Percentiles rank a stretch among this genome's conserved stretches.
phyloP scores from a whole-genome alignment of 2,113 vertebrate genomes.

The Mohoua ochrocephala region DNA sequence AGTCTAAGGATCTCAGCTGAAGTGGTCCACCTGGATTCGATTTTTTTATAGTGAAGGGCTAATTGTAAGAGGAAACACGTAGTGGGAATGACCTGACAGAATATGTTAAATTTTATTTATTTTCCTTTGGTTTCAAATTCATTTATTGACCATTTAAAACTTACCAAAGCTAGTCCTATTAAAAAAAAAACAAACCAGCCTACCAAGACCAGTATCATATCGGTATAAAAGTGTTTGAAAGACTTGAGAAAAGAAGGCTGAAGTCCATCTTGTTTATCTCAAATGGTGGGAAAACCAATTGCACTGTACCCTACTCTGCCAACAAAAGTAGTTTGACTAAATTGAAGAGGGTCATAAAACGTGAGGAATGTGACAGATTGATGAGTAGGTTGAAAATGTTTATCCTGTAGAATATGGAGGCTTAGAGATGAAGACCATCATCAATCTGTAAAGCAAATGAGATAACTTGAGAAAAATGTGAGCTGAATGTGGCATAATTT shows the following conservation, averaged over 20 bases:
- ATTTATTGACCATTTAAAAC: not conserved
- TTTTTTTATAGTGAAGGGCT: not conserved
- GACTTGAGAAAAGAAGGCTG: not conserved
- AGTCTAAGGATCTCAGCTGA: not conserved
- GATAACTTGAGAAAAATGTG: conserved; percentile 59
- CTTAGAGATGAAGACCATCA: conserved; percentile 29
- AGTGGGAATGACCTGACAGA: not conserved
- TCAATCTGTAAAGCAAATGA: conserved; percentile 50
- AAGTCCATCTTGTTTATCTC: conserved; percentile 29
- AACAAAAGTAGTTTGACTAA: conserved; percentile 22
- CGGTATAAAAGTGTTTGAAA: not conserved
- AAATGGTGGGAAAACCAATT: not conserved
- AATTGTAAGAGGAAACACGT: not conserved
- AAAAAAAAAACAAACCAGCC: not conserved
- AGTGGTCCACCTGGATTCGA: not conserved
- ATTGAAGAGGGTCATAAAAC: conserved; percentile 27
- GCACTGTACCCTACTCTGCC: not conserved
- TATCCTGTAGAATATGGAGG: conserved; percentile 32
- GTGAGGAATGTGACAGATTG: conserved; percentile 41
- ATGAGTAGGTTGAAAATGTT: conserved; percentile 47
- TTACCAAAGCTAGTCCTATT: not conserved
- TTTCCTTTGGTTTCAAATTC: not conserved
- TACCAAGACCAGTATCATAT: not conserved
- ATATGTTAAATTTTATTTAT: not conserved
- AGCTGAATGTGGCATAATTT: conserved; percentile 45